Evolutionary conservation across 2,797 vertebrate genomes (phyloP).

Genomic region (Xiphorhynchus erythropygius): DNA sequence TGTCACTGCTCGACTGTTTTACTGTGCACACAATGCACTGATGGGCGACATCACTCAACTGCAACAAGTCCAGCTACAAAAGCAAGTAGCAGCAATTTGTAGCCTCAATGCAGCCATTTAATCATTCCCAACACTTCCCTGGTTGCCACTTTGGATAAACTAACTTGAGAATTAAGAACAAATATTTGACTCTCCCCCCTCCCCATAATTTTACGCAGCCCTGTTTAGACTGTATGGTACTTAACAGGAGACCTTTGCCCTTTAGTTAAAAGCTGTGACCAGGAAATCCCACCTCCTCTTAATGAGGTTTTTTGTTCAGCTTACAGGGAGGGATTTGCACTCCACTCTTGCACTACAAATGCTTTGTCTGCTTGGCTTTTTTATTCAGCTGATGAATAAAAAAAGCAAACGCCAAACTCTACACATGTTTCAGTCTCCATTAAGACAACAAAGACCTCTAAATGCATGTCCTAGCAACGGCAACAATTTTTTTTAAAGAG

Average conservation of each 20-base stretch:
- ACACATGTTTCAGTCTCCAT: constrained; percentile 71
- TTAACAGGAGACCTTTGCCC: constrained; percentile 81
- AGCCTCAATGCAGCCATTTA: constrained; percentile 67
- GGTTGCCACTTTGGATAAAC: constrained; percentile 62
- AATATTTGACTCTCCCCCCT: constrained; percentile 73
- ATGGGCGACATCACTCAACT: constrained; percentile 81
- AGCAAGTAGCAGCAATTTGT: constrained; percentile 76
- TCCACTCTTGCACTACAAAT: constrained; percentile 67
- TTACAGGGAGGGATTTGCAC: constrained; percentile 62
- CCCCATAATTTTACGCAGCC: constrained; percentile 65
- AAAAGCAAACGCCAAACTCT: constrained; percentile 62
- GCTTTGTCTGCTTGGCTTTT: constrained; percentile 73
- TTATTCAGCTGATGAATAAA: constrained; percentile 72
- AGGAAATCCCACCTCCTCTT: constrained; percentile 76
- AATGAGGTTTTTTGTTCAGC: constrained; percentile 78
- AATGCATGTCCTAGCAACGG: constrained; percentile 32
- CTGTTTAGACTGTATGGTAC: constrained; percentile 74
- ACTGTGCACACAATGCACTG: constrained; percentile 85
- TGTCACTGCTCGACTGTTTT: constrained; percentile 82
- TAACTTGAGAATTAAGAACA: constrained; percentile 72
- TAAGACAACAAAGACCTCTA: constrained; percentile 74
- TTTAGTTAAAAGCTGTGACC: constrained; percentile 77
- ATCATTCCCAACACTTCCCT: constrained; percentile 71
- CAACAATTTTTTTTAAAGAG: constrained; percentile 16
- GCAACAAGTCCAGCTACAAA: constrained; percentile 69